Evolutionary conservation across 2,113 vertebrate species (phyloP).

Genomic region (Misgurnus mizolepis): DNA sequence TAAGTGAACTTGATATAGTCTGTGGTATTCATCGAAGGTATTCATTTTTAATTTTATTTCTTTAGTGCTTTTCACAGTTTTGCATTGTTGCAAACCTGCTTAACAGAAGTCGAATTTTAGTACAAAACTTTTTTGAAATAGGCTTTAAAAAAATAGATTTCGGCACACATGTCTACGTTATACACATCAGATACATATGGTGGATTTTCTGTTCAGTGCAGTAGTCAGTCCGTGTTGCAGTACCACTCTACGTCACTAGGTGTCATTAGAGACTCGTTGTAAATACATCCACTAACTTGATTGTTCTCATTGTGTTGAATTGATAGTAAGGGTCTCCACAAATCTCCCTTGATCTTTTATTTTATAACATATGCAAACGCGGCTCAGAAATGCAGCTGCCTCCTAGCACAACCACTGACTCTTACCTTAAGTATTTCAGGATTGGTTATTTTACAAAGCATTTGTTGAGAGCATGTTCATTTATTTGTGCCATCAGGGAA

Average conservation of each 20-base stretch:
- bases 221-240: not conserved
- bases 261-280: conserved; percentile 68
- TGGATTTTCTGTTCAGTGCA: not conserved
- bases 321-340: conserved; percentile 43
- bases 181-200: too few species aligned
- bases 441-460: conserved; percentile 14
- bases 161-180: too few species aligned
- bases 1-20: too few species aligned
- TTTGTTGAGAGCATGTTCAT: conserved; percentile 33
- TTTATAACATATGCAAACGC: conserved; percentile 42
- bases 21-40: too few species aligned
- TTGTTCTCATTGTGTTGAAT: conserved; percentile 43
- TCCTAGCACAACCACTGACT: not conserved
- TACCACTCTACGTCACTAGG: conserved; percentile 64
- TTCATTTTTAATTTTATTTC: too few species aligned
- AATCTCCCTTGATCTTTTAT: conserved; percentile 56
- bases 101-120: too few species aligned
- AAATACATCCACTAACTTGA: not conserved
- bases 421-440: conserved; percentile 20
- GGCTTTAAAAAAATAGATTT: too few species aligned
- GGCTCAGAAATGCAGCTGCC: conserved; percentile 4
- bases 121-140: too few species aligned
- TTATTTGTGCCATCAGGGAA: conserved; percentile 4
- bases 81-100: too few species aligned
- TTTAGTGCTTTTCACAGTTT: too few species aligned